Conservation (phyloP, 1,140 invertebrate genomes). For the Hetaerina americana region DNA sequence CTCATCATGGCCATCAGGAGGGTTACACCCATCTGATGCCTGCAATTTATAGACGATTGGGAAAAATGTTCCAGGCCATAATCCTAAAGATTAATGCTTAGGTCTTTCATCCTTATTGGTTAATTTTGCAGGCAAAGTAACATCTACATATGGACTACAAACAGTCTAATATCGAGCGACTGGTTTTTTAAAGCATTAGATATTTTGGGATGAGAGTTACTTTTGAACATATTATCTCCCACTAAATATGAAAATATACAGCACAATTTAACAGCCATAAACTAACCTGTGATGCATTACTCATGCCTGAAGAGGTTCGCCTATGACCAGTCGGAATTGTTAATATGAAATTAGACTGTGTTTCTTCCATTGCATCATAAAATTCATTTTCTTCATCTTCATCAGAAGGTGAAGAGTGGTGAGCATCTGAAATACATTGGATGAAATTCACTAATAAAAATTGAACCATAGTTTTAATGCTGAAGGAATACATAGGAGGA, state of each 20-base stretch:
- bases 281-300: slow-evolving; percentile 23
- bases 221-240: no score
- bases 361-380: slow-evolving; percentile 62
- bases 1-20: slow-evolving; percentile 16
- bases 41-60: no score
- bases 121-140: no score
- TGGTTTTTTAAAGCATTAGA: no score
- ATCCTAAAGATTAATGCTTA: background rate
- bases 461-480: no score
- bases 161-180: no score
- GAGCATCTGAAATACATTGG: background rate
- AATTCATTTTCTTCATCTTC: slow-evolving; percentile 88
- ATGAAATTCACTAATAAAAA: no score
- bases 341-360: slow-evolving; percentile 32
- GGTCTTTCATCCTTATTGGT: background rate
- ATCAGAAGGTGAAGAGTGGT: slow-evolving; percentile 42
- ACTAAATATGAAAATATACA: no score
- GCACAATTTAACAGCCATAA: no score
- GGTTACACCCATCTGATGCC: background rate
- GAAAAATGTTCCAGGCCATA: background rate
- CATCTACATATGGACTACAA: no score
- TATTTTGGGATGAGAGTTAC: no score
- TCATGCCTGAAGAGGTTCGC: slow-evolving; percentile 22
- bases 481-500: no score
- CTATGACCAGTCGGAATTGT: slow-evolving; percentile 27